phyloP scores from a whole-genome alignment of 1,140 invertebrate genomes.

The Armadillidium nasatum region DNA sequence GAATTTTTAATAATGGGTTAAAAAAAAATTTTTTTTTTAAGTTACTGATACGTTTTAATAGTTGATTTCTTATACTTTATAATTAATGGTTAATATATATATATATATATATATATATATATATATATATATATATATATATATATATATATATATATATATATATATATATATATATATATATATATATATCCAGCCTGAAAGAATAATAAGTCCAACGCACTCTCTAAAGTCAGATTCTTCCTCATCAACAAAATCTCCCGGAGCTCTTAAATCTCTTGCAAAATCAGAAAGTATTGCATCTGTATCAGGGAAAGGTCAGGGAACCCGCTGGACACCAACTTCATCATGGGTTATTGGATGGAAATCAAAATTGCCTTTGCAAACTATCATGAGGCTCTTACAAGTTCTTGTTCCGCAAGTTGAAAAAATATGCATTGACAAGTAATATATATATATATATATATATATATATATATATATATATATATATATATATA shows the following conservation, averaged over 20 bases:
- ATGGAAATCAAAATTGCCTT: slow-evolving; percentile 93
- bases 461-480: no score
- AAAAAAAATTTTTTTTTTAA: no score
- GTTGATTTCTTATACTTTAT: no score
- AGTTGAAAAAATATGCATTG: slow-evolving; percentile 99
- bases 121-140: no score
- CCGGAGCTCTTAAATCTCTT: background rate
- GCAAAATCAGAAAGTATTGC: background rate
- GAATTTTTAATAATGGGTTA: no score
- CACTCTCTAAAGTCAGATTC: slow-evolving; percentile 20
- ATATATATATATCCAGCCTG: slow-evolving; percentile 3
- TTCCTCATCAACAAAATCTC: slow-evolving; percentile 12
- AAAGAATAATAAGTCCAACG: slow-evolving; percentile 24
- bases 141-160: no score
- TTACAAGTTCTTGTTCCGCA: slow-evolving; percentile 97
- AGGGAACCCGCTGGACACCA: slow-evolving; percentile 68
- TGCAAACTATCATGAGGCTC: slow-evolving; percentile 98
- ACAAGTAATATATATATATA: no score
- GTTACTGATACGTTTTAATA: no score
- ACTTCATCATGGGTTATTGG: slow-evolving; percentile 89
- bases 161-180: no score
- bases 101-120: no score
- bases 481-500: no score
- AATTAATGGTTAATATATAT: no score
- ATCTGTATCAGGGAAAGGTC: background rate